Evolutionary conservation across 2,888 invertebrate genomes (phyloP).

Genomic region (Sylvicola cinctus): DNA sequence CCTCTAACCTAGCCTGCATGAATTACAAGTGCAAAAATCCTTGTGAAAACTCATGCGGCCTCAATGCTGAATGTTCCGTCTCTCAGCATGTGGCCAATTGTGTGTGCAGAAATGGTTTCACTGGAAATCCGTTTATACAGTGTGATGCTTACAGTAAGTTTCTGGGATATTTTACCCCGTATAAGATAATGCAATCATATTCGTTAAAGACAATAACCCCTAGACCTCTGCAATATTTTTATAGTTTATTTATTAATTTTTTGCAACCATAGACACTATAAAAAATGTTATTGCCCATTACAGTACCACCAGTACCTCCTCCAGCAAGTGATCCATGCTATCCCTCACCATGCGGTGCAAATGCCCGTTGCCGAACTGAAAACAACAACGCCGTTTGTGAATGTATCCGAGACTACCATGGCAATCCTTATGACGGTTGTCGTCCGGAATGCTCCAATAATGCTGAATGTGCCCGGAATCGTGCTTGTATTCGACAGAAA

Average conservation of each 20-base stretch:
- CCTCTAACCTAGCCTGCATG: conserved; percentile 41
- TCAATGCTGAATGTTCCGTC: conserved; percentile 50
- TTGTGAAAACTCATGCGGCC: conserved; percentile 59
- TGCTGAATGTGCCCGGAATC: conserved; percentile 63
- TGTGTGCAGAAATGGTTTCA: conserved; percentile 38
- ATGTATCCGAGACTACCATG: conserved; percentile 41
- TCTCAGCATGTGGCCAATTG: conserved; percentile 59
- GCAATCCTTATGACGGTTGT: conserved; percentile 56
- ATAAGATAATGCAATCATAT: too few species aligned
- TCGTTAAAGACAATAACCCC: too few species aligned
- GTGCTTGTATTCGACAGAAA: conserved; percentile 61
- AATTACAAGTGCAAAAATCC: conserved; percentile 53
- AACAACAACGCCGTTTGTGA: conserved; percentile 34
- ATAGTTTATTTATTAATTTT: not conserved
- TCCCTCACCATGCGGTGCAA: conserved; percentile 50
- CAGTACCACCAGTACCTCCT: conserved; percentile 13
- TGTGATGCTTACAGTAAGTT: conserved; percentile 21
- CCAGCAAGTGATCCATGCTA: conserved; percentile 36
- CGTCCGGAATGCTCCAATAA: conserved; percentile 74
- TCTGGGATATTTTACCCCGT: not conserved
- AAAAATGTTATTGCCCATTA: conserved; percentile 10
- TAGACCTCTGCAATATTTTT: not conserved
- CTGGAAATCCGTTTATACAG: conserved; percentile 54
- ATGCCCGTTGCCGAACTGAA: conserved; percentile 39
- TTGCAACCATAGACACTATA: conserved; percentile 1